phyloP scores from a whole-genome alignment of 2,888 invertebrate genomes.

The Amblyjoppa fuscipennis region DNA sequence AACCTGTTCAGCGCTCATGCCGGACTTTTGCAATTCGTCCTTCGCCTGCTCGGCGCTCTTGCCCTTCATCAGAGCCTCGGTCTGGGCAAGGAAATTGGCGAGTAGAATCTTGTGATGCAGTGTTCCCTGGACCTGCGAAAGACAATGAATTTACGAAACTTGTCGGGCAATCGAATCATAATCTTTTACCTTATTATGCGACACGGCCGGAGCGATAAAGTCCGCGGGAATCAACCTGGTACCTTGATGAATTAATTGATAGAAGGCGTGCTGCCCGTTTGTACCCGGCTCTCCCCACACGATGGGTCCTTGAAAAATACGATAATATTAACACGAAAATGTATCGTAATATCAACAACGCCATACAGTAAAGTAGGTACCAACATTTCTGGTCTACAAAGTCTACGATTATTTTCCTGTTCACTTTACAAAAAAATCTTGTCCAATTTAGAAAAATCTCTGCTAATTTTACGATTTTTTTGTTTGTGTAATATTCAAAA shows the following conservation, averaged over 20 bases:
- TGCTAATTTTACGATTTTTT: too few relatives aligned
- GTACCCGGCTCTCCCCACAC: conserved; percentile 99
- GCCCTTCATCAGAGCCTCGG: conserved; percentile 98
- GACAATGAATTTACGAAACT: conserved; percentile 26
- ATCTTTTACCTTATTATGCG: conserved; percentile 90
- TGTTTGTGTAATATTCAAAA: too few relatives aligned
- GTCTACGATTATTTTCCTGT: too few relatives aligned
- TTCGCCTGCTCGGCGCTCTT: conserved; percentile 90
- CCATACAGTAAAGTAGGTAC: too few relatives aligned
- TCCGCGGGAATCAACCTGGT: conserved; percentile 97
- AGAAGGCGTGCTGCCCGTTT: conserved; percentile 99
- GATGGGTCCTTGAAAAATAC: conserved; percentile 79
- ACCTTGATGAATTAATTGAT: conserved; percentile 99
- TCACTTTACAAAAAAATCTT: too few relatives aligned
- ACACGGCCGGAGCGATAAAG: conserved; percentile 97
- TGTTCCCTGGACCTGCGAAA: conserved; percentile 87
- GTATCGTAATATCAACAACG: neutral
- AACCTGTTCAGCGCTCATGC: conserved; percentile 90
- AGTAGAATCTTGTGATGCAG: conserved; percentile 97
- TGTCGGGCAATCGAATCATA: conserved; percentile 1
- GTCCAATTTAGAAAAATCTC: too few relatives aligned
- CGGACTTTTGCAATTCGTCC: conserved; percentile 92
- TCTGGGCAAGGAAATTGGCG: conserved; percentile 99
- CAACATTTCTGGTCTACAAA: too few relatives aligned
- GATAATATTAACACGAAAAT: neutral